These are phyloP conservation scores for Phoxinus phoxinus DNA, from an alignment of 2,113 vertebrate species.

Conservation along the genomic window DNA sequence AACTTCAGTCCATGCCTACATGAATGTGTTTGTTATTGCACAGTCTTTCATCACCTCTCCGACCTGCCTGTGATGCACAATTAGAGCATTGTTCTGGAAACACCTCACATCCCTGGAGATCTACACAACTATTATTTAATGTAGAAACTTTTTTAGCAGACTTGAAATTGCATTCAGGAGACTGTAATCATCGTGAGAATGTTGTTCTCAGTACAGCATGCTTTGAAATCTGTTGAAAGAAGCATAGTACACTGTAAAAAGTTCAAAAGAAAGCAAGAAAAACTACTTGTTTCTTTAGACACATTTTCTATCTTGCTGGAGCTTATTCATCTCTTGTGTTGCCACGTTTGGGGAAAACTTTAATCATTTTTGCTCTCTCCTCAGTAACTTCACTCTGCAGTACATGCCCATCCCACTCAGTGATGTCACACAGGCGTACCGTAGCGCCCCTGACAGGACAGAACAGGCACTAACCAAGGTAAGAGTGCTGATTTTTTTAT, in stretches of 20 bases:
- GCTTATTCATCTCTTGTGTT: constrained; percentile 1
- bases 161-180: constrained; percentile 14
- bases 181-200: neutral
- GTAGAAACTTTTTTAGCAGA: constrained; percentile 7
- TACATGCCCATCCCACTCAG: constrained; percentile 91
- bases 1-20: constrained; percentile 35
- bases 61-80: constrained; percentile 53
- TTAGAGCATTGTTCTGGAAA: constrained; percentile 25
- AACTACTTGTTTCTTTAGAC: neutral
- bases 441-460: constrained; percentile 83
- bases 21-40: constrained; percentile 47
- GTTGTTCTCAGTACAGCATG: neutral
- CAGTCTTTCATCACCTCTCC: constrained; percentile 68
- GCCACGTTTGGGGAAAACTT: neutral
- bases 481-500: constrained; percentile 30
- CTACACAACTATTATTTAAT: constrained; percentile 8
- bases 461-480: constrained; percentile 90
- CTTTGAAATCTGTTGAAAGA: constrained; percentile 15
- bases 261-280: neutral
- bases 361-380: neutral
- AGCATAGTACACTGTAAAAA: constrained; percentile 6
- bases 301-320: neutral
- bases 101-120: neutral
- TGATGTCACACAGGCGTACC: constrained; percentile 87
- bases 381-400: constrained; percentile 88